These are phyloP conservation scores for Drosophila watanabei DNA, from an alignment of 1,140 invertebrate genomes.

Conservation along the genomic window DNA sequence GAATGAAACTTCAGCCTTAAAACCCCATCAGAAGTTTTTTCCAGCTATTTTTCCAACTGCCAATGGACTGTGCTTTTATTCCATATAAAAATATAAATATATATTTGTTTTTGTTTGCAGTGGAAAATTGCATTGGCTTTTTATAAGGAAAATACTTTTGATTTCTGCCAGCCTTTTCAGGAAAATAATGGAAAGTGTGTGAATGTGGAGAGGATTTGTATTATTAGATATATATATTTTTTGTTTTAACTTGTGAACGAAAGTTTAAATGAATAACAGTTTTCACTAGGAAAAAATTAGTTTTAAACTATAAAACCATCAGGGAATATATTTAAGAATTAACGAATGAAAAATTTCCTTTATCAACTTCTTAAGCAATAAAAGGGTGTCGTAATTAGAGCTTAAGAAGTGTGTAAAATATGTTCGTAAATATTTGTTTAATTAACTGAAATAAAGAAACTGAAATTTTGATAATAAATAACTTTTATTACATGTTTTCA, in stretches of 20 bases:
- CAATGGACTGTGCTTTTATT: background rate
- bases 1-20: constrained; percentile 22
- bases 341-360: background rate
- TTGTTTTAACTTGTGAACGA: background rate
- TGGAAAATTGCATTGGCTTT: constrained; percentile 6
- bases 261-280: background rate
- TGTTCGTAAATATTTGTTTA: background rate
- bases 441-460: background rate
- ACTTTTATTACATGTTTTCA: background rate
- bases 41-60: background rate
- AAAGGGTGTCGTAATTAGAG: no score
- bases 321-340: background rate
- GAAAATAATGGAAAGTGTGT: background rate
- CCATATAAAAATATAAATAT: background rate
- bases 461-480: no score
- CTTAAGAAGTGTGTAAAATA: background rate
- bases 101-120: background rate
- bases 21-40: background rate
- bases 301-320: background rate
- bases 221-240: background rate
- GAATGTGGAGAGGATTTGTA: background rate
- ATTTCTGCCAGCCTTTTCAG: background rate
- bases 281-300: background rate
- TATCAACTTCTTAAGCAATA: no score
- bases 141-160: constrained; percentile 2